Evolutionary conservation across 2,113 vertebrate genomes (phyloP), one percentile per base, ranked within the genome.

Genomic region (Datnioides undecimradiatus): DNA sequence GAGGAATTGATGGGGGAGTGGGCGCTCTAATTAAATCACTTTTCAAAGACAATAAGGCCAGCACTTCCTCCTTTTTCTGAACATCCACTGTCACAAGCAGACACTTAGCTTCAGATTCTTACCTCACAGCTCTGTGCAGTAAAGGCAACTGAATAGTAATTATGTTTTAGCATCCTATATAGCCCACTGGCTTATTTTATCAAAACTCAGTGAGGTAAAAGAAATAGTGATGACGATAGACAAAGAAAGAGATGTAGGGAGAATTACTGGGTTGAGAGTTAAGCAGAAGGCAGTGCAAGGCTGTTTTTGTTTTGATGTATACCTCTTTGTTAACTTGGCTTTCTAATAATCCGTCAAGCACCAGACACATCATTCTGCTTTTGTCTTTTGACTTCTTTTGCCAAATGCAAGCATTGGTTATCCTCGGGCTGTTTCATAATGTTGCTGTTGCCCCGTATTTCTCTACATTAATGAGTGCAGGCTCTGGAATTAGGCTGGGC

Each of bases 11-110:
- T 19, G 72, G 74, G 51, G 25, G 38, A 10, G 89, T 89, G 88
- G 92, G 85, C 29, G 71, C 91, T 91, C 94, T 96, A 96, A 97
- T 97, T 97, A 97, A 96, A 96, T 96, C 94, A 95, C 95, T 95
- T 81, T 95, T 96, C 94, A 95, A 95, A 96, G 94, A 97, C 95
- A 96, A 96, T 95, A 95, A 96, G 93, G 93, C 92, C 93, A 88
- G 93, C 94, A 93, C 95, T 95, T 96, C 92, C 91, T 93, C 91
- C 92, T 84, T 55, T 66, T 85, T 64, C 90, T 84, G 86, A 88
- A 92, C 95, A 92, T 95, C 93, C 95, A 94, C 92, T 94, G 94
- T 95, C 92, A 90, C 94, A 93, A 85, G 83, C 95, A 94, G 70
- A 87, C 92, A 36, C 93, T 95, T 88, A 74, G 79, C 93, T 88